A percentile compares a stretch with the other conserved stretches of the same genome.
phyloP scores from a whole-genome alignment of 1,140 invertebrate species.

The Eueides isabella region DNA sequence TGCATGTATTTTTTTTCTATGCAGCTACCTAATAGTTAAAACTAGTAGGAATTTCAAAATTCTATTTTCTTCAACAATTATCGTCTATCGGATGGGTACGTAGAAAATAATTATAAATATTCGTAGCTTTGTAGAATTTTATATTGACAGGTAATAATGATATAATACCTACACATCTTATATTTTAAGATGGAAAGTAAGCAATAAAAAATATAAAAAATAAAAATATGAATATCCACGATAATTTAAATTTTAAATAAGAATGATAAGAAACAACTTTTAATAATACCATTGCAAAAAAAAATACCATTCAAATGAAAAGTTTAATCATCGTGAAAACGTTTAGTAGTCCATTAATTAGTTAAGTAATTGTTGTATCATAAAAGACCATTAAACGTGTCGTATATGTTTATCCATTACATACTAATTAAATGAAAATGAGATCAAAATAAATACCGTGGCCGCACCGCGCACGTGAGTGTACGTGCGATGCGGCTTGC shows the following conservation, averaged over 20 bases:
- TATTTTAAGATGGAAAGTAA: too few relatives aligned
- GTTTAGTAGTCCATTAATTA: background rate
- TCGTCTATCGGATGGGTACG: too few relatives aligned
- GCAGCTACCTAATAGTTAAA: background rate
- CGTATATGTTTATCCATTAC: background rate
- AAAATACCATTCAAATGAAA: background rate
- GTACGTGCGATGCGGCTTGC: slow-evolving; percentile 11
- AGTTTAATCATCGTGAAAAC: background rate
- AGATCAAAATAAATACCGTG: slow-evolving; percentile 7
- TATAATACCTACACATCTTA: too few relatives aligned
- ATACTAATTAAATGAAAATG: slow-evolving; percentile 12
- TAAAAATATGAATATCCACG: too few relatives aligned
- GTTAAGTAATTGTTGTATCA: background rate
- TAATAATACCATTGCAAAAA: too few relatives aligned
- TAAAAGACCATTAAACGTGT: background rate
- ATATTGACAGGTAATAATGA: too few relatives aligned
- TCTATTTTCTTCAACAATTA: background rate
- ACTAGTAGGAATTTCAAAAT: background rate
- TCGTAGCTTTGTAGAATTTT: too few relatives aligned
- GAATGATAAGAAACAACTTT: too few relatives aligned
- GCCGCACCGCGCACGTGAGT: background rate
- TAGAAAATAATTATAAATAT: too few relatives aligned
- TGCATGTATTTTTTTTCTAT: too few relatives aligned
- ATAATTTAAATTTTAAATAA: too few relatives aligned
- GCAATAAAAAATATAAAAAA: too few relatives aligned